phyloP scores from a whole-genome alignment of 2,797 vertebrate species.

The Orestias chungarensis region DNA sequence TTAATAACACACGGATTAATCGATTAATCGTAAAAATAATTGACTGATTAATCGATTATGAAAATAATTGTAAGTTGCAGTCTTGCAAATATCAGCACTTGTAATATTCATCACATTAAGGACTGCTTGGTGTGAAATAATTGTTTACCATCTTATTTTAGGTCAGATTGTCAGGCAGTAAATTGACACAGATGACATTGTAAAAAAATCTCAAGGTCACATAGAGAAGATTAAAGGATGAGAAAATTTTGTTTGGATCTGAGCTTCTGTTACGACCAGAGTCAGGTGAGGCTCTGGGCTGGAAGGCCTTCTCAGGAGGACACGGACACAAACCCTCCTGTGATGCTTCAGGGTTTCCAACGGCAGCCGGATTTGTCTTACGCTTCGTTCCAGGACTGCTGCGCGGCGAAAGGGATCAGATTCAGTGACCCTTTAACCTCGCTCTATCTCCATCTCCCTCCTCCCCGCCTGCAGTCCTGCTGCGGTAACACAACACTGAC shows the following conservation, averaged over 20 bases:
- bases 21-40: too few species aligned
- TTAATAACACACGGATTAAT: too few species aligned
- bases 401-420: slow-evolving; percentile 69
- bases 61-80: too few species aligned
- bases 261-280: background rate
- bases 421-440: slow-evolving; percentile 81
- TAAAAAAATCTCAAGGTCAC: too few species aligned
- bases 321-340: slow-evolving; percentile 31
- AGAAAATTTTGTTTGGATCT: background rate
- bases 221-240: too few species aligned
- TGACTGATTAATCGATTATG: too few species aligned
- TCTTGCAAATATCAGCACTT: too few species aligned
- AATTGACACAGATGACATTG: too few species aligned
- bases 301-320: slow-evolving; percentile 13
- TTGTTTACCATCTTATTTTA: too few species aligned
- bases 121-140: too few species aligned
- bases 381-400: slow-evolving; percentile 51
- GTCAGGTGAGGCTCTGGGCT: slow-evolving; percentile 4
- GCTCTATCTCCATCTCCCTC: slow-evolving; percentile 45
- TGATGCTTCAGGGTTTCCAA: slow-evolving; percentile 57
- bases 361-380: slow-evolving; percentile 59
- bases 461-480: slow-evolving; percentile 60
- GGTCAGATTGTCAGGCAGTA: too few species aligned
- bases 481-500: slow-evolving; percentile 83
- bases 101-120: too few species aligned